Percentiles rank a stretch among this genome's conserved stretches.
phyloP scores from a whole-genome alignment of 2,797 vertebrate species.

The Otolemur crassicaudatus region DNA sequence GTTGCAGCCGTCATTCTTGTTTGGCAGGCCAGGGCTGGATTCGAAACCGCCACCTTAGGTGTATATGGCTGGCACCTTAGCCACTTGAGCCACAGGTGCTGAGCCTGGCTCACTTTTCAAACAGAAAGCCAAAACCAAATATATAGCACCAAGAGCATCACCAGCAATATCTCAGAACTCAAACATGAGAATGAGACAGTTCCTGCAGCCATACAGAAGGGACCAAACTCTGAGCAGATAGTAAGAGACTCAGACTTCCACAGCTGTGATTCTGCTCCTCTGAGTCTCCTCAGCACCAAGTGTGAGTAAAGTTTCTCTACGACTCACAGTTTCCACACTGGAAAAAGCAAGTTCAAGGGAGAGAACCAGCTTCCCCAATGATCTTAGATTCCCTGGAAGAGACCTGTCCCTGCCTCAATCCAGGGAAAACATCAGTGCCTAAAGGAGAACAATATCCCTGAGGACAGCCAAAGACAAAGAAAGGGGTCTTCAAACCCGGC shows the following conservation, averaged over 20 bases:
- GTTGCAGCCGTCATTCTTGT: no score
- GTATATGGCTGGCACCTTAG: no score
- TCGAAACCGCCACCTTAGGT: no score
- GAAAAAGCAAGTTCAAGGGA: neutral
- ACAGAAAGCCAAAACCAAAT: neutral
- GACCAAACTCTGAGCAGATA: neutral
- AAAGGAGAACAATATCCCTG: neutral
- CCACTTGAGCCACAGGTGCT: no score
- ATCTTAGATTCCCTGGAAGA: neutral
- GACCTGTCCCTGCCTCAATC: neutral
- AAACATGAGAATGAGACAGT: neutral
- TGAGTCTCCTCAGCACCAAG: neutral
- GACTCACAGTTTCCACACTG: neutral
- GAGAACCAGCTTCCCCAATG: neutral
- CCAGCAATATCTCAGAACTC: neutral
- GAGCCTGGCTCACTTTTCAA: no score
- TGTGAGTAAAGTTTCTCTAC: neutral
- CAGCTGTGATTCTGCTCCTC: no score
- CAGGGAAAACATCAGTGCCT: neutral
- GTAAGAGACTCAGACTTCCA: neutral
- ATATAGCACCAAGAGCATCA: neutral
- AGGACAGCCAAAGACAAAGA: neutral
- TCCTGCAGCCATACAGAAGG: neutral
- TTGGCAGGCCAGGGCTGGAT: no score
- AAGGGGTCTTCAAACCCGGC: neutral